A percentile compares a stretch with the other conserved stretches of the same genome.
Evolutionary conservation across 2,888 invertebrate species (phyloP).

Genomic region (Cacoxenus indagator): DNA sequence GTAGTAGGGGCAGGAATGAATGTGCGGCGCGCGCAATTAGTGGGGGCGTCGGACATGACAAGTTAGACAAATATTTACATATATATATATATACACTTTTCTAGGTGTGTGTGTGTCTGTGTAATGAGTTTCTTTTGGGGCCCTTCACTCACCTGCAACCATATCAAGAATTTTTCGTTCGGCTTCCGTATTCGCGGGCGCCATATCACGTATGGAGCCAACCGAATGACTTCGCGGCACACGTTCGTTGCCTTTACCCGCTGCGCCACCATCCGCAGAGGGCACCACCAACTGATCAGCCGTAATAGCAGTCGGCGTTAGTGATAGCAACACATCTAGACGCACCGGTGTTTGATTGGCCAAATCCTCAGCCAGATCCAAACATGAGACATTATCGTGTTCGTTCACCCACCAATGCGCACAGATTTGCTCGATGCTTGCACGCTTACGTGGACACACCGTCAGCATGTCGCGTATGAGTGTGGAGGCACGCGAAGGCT

Average conservation of each 20-base stretch:
- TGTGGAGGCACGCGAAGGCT: constrained; percentile 93
- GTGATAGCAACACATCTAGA: constrained; percentile 85
- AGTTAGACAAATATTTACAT: not conserved
- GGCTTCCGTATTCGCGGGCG: constrained; percentile 74
- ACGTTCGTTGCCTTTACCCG: constrained; percentile 73
- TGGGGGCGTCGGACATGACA: not conserved
- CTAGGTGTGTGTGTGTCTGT: not conserved
- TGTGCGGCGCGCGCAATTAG: constrained; percentile 5
- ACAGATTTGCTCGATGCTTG: constrained; percentile 94
- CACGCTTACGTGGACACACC: constrained; percentile 89
- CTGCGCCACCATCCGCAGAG: constrained; percentile 66
- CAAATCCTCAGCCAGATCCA: constrained; percentile 87
- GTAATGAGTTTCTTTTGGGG: not conserved
- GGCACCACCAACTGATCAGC: constrained; percentile 82
- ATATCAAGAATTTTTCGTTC: constrained; percentile 82
- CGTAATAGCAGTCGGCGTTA: constrained; percentile 85
- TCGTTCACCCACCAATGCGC: constrained; percentile 98
- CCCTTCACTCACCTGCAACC: constrained; percentile 72
- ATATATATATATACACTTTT: not conserved
- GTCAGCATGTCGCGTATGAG: constrained; percentile 95
- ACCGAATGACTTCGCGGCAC: constrained; percentile 79
- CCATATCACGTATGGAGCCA: constrained; percentile 81
- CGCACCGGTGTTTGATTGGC: constrained; percentile 93
- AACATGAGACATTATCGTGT: constrained; percentile 84
- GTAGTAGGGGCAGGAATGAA: not conserved